Conservation (phyloP, 2,797 vertebrate species). For the Molossus molossus region DNA sequence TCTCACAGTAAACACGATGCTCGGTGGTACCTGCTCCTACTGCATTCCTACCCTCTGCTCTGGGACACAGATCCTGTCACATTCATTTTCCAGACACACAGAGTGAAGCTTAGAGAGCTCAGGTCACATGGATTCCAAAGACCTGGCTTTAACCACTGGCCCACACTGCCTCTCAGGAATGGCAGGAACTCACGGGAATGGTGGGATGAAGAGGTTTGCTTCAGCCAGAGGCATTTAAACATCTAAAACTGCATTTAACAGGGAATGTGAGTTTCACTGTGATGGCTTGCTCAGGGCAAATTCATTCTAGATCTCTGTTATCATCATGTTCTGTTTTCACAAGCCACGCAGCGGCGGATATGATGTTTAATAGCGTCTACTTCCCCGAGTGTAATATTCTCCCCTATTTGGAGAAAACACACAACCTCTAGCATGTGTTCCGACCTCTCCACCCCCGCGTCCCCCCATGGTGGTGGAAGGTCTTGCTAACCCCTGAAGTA, state of each 20-base stretch:
- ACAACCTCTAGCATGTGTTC: background rate
- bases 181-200: background rate
- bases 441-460: background rate
- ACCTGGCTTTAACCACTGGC: background rate
- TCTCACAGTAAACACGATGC: background rate
- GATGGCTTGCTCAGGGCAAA: background rate
- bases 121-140: background rate
- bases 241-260: background rate
- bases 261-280: background rate
- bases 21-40: background rate
- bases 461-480: fast-evolving
- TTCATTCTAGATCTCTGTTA: slow-evolving; percentile 12
- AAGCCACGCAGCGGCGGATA: background rate
- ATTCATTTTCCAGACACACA: background rate
- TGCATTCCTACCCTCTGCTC: background rate
- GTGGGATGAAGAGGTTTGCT: background rate
- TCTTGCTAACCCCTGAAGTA: background rate
- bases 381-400: background rate
- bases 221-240: background rate
- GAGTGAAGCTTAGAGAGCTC: background rate
- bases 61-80: background rate
- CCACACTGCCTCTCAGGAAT: background rate
- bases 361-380: background rate
- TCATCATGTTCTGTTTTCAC: background rate
- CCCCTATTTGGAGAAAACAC: background rate